Conservation (phyloP, 2,888 invertebrate genomes). For the Drosophila nigricruria region DNA sequence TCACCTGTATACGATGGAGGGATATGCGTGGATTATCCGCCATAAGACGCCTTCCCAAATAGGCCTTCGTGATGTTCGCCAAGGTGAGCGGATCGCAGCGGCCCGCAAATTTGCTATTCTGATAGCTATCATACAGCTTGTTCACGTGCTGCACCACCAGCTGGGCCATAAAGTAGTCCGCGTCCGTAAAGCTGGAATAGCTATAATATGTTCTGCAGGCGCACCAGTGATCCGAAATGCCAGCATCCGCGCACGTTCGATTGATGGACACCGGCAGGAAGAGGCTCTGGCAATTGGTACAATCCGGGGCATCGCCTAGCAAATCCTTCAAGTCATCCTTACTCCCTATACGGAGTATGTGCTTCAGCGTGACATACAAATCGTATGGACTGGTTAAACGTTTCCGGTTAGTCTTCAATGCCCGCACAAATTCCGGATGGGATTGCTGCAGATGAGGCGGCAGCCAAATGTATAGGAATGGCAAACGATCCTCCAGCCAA, state of each 20-base stretch:
- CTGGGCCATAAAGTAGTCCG: neutral
- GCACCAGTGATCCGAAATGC: constrained; percentile 60
- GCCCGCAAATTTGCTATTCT: neutral
- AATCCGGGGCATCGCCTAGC: constrained; percentile 83
- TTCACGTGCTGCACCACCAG: neutral
- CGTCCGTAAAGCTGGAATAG: neutral
- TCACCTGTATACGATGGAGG: constrained; percentile 10
- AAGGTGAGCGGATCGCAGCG: neutral
- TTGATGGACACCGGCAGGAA: constrained; percentile 86
- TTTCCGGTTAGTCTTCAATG: constrained; percentile 87
- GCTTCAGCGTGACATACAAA: constrained; percentile 89
- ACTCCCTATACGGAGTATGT: constrained; percentile 86
- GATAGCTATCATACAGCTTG: neutral
- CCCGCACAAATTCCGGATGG: constrained; percentile 86
- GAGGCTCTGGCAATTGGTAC: constrained; percentile 88
- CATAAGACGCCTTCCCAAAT: neutral
- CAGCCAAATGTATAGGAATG: constrained; percentile 89
- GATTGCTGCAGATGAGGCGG: constrained; percentile 87
- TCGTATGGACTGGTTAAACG: constrained; percentile 91
- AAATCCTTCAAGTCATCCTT: neutral
- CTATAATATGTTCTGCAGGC: constrained; percentile 84
- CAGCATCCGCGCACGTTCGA: constrained; percentile 54
- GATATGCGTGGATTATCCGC: constrained; percentile 6
- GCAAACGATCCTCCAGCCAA: constrained; percentile 91
- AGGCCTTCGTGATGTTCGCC: neutral